Evolutionary conservation across 1,140 invertebrate genomes (phyloP), one percentile per base, ranked within the genome.

Genomic region (Brachionus calyciflorus): DNA sequence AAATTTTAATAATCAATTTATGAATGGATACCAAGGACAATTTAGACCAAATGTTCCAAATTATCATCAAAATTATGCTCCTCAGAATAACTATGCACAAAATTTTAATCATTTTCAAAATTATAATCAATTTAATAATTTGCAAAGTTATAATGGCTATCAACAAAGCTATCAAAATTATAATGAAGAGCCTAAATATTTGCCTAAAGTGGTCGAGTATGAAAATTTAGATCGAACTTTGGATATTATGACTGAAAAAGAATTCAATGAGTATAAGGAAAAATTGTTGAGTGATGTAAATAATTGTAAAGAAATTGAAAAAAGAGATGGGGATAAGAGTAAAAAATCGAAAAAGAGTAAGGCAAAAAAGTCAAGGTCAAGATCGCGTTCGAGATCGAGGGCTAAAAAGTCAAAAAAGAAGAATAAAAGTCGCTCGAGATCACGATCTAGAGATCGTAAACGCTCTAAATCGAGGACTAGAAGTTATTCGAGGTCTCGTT

Each of bases 241-340:
- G n/a, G 55, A 60, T 14, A 60, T 60, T 3, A 60, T 60, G 55
- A 60, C 55, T n/a, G 33, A 60, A 60, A 60, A 60, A 60, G 55
- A 60, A 17, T 60, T 60, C 17, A 60, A 60, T 37, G 30, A 60
- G 21, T 60, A 60, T 9, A 60, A 60, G n/a, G 55, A 60, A 60
- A 60, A 60, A 60, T 37, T 60, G 26, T 33, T 60, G 2, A 60
- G 19, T 33, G 55, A 60, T 60, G 55, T 60, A 3, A 60, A 60
- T 60, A 60, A 40, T 37, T 0, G 55, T 7, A n/a, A 33, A 9
- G n/a, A 60, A 37, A 60, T 19, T 28, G 55, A 37, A 10, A 60
- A 33, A 21, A 26, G 33, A 7, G 30, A 60, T 12, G 55, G 12
- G n/a, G 17, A 33, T 41, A 33, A 40, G n/a, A n/a, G 6, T 33